Conservation (phyloP, 2,888 invertebrate species). For the Nephrotoma flavescens region DNA sequence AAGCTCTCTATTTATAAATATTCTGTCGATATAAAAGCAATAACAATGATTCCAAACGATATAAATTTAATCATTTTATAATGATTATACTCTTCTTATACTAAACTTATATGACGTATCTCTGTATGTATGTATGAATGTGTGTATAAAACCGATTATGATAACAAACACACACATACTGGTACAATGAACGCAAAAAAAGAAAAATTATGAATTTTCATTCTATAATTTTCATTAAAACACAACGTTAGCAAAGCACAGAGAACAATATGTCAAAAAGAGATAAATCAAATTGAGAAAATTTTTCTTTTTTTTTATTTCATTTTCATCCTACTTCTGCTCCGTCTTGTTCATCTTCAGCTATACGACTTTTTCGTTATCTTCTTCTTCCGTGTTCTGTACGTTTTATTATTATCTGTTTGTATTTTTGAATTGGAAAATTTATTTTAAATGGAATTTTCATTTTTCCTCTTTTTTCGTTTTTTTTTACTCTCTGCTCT, state of each 20-base stretch:
- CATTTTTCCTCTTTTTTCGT: background rate
- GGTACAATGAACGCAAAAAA: background rate
- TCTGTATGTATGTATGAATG: background rate
- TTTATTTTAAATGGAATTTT: background rate
- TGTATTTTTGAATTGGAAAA: background rate
- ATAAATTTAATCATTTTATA: background rate
- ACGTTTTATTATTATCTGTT: background rate
- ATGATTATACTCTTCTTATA: background rate
- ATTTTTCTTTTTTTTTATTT: background rate
- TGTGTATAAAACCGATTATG: background rate
- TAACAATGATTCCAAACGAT: background rate
- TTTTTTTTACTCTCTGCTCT: background rate
- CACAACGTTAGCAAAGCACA: background rate
- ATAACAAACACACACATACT: background rate
- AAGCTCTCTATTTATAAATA: background rate
- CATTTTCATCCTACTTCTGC: background rate
- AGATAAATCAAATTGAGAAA: background rate
- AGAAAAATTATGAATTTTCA: background rate
- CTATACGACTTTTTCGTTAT: background rate
- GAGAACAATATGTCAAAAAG: background rate
- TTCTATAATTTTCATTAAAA: background rate
- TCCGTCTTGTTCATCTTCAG: background rate
- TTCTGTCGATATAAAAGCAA: background rate
- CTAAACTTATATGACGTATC: background rate
- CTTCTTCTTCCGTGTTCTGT: background rate